phyloP scores from a whole-genome alignment of 2,888 invertebrate species.

The Lithophane socia region DNA sequence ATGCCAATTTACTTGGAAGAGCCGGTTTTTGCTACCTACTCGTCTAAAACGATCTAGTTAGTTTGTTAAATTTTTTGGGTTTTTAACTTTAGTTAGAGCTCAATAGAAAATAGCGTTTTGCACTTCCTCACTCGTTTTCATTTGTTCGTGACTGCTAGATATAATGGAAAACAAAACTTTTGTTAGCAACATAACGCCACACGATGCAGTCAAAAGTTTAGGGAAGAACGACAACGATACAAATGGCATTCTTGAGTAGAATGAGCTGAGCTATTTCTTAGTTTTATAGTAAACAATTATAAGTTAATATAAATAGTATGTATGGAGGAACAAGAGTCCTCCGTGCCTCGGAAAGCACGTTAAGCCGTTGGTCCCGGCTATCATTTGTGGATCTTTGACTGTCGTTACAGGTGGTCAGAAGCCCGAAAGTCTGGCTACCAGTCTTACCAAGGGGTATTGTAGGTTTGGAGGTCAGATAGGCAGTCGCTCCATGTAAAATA shows the following conservation, averaged over 20 bases:
- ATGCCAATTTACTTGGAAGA: constrained; percentile 16
- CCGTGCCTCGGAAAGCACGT: too few relatives aligned
- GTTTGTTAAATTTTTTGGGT: background rate
- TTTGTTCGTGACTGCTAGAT: too few relatives aligned
- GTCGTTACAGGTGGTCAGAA: too few relatives aligned
- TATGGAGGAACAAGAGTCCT: too few relatives aligned
- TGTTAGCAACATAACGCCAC: background rate
- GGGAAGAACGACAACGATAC: background rate
- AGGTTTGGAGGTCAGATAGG: too few relatives aligned
- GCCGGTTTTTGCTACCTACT: constrained; percentile 1
- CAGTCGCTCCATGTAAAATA: too few relatives aligned
- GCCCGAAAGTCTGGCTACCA: too few relatives aligned
- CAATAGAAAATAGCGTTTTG: background rate
- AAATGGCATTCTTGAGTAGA: background rate
- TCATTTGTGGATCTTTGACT: too few relatives aligned
- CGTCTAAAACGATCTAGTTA: background rate
- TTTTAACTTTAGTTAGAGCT: background rate
- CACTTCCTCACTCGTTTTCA: background rate
- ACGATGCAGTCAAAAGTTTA: background rate
- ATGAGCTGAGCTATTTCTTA: background rate
- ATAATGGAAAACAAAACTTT: background rate
- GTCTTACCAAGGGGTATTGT: too few relatives aligned
- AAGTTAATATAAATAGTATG: too few relatives aligned
- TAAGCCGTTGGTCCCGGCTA: too few relatives aligned
- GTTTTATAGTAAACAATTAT: background rate